Conservation (phyloP, 2,888 invertebrate genomes). For the Baccha elongata region DNA sequence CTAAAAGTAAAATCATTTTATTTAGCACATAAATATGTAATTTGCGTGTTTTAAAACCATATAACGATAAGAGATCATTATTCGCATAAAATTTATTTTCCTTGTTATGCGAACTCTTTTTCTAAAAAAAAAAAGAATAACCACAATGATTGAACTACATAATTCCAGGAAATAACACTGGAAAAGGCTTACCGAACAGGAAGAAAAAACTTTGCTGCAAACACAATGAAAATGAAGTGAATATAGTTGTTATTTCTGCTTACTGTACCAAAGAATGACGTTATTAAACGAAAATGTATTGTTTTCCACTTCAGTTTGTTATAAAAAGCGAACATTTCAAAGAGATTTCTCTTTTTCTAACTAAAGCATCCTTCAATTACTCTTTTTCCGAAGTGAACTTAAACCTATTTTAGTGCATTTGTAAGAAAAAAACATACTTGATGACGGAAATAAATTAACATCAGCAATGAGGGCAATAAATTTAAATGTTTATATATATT, state of each 20-base stretch:
- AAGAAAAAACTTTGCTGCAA: neutral
- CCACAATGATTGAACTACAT: constrained; percentile 24
- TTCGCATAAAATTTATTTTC: neutral
- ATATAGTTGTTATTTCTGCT: constrained; percentile 3
- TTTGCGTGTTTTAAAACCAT: neutral
- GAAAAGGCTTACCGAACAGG: neutral
- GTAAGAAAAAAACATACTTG: too few relatives aligned
- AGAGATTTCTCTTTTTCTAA: too few relatives aligned
- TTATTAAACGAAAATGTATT: constrained; percentile 7
- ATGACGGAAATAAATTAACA: too few relatives aligned
- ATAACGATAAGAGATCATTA: neutral
- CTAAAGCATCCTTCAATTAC: too few relatives aligned
- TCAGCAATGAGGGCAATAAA: too few relatives aligned
- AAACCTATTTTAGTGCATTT: too few relatives aligned
- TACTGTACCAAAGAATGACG: neutral
- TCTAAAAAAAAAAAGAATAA: neutral
- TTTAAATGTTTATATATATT: too few relatives aligned
- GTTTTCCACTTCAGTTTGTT: constrained; percentile 1
- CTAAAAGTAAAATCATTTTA: neutral
- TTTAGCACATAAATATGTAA: too few relatives aligned
- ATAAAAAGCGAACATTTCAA: too few relatives aligned
- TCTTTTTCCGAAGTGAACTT: too few relatives aligned
- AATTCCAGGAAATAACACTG: constrained; percentile 15
- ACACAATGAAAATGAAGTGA: constrained; percentile 10
- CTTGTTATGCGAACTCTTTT: neutral